Percentiles rank a stretch among this genome's conserved stretches.
These are phyloP conservation scores for Rhea pennata DNA, from an alignment of 2,113 vertebrate genomes.

Conservation along the genomic window DNA sequence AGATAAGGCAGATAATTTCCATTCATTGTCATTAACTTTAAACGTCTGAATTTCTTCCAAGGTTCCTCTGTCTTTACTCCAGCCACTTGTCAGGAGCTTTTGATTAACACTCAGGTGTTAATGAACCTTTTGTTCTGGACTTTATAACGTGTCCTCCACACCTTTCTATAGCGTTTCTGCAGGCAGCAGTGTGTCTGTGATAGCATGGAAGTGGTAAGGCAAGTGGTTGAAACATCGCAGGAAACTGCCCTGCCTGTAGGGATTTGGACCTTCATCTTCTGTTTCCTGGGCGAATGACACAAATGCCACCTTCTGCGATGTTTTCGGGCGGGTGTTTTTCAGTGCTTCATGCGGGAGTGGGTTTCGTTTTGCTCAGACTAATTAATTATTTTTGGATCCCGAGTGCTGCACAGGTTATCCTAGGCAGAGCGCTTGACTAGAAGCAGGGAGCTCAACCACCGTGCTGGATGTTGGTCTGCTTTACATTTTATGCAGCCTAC, in stretches of 20 bases:
- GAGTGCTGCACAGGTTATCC: background rate
- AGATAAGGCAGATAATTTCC: background rate
- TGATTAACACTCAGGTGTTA: constrained; percentile 17
- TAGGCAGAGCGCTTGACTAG: background rate
- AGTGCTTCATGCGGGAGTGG: background rate
- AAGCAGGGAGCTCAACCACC: background rate
- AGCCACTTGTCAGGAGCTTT: background rate
- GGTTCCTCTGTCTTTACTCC: background rate
- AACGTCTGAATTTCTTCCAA: constrained; percentile 8
- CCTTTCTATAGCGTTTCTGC: background rate
- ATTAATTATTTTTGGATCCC: background rate
- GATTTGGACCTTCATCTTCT: background rate
- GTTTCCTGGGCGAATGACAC: background rate
- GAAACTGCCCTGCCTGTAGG: background rate
- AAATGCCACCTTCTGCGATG: background rate
- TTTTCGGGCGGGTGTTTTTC: background rate
- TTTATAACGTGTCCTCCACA: background rate
- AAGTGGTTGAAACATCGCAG: background rate
- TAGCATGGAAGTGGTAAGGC: background rate
- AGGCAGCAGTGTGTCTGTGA: background rate
- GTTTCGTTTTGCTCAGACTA: background rate
- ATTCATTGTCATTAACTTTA: background rate
- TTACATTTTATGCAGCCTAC: background rate
- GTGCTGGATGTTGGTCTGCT: background rate
- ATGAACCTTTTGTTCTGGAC: background rate